phyloP scores from a whole-genome alignment of 2,888 invertebrate species.

The Habroteleia sp. region DNA sequence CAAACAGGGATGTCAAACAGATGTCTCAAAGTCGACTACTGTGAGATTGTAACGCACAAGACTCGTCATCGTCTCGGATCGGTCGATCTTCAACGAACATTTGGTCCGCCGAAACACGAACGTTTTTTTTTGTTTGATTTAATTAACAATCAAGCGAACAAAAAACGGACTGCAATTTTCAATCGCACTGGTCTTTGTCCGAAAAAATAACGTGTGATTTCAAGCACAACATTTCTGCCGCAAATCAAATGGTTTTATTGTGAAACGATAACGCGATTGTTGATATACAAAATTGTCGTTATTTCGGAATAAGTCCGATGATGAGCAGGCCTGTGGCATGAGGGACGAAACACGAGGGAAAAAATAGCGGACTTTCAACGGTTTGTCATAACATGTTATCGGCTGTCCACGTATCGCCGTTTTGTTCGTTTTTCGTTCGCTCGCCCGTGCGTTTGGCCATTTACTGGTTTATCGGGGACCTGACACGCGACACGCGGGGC shows the following conservation, averaged over 20 bases:
- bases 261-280: slow-evolving; percentile 54
- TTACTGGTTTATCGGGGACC: slow-evolving; percentile 72
- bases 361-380: slow-evolving; percentile 60
- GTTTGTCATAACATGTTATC: slow-evolving; percentile 72
- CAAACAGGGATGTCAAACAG: slow-evolving; percentile 81
- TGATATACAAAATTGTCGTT: slow-evolving; percentile 48
- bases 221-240: background rate
- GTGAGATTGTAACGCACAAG: slow-evolving; percentile 38
- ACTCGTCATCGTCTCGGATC: slow-evolving; percentile 8
- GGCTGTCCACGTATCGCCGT: slow-evolving; percentile 71
- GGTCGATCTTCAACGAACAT: slow-evolving; percentile 28
- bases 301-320: slow-evolving; percentile 53
- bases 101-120: background rate
- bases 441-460: slow-evolving; percentile 69
- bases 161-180: background rate
- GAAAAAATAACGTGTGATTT: slow-evolving; percentile 20
- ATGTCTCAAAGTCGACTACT: slow-evolving; percentile 71
- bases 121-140: too few relatives aligned
- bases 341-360: background rate
- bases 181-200: slow-evolving; percentile 14
- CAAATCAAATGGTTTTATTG: slow-evolving; percentile 33
- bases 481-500: slow-evolving; percentile 73
- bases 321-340: slow-evolving; percentile 13
- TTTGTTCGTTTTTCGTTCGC: slow-evolving; percentile 67
- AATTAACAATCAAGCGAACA: too few relatives aligned